Evolutionary conservation across 2,797 vertebrate genomes (phyloP), one percentile per base, ranked within the genome.

Genomic region (Harpagifer antarcticus): DNA sequence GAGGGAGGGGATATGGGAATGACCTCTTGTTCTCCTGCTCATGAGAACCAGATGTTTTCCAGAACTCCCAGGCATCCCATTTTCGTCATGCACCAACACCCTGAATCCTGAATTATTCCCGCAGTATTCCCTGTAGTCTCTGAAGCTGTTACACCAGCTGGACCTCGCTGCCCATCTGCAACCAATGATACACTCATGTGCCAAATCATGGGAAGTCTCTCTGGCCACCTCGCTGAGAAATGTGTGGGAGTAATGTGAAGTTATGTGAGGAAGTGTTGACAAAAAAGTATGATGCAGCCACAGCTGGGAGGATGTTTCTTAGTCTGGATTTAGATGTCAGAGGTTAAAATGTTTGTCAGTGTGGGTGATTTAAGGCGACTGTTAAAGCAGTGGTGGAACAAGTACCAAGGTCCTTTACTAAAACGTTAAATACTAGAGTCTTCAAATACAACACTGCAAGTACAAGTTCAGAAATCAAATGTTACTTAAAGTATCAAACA

Each of bases 11-110:
- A 64, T 78, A 66, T 76, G 78, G 87, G 78, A 88, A 75, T 83
- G 82, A 91, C 85, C 81, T 82, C 63, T 71, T 9, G 15, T 75
- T 72, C 74, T 37, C 49, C 23, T 0, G 9, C 63, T 82, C 87
- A 91, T 90, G 86, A 86, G 91, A 93, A 91, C 79, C 92, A 92
- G 85, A 93, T 93, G 92, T 90, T 86, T 67, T 73, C 72, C 67
- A 67, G 43, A 74, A 82, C 61, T 90, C 90, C 76, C 82, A 90
- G 81, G 74, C 76, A 84, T 88, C 73, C 78, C 69, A 15, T 55
- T 80, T 86, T 76, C 6, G 60, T 86, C 81, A 85, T 57, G 53
- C 63, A 65, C 56, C 74, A 61, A 81, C 85, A 56, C 83, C 76
- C 82, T 48, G 60, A 72, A 79, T 81, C 76, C 67, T 74, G 17